phyloP scores from a whole-genome alignment of 2,113 vertebrate species.

The Clarias gariepinus region DNA sequence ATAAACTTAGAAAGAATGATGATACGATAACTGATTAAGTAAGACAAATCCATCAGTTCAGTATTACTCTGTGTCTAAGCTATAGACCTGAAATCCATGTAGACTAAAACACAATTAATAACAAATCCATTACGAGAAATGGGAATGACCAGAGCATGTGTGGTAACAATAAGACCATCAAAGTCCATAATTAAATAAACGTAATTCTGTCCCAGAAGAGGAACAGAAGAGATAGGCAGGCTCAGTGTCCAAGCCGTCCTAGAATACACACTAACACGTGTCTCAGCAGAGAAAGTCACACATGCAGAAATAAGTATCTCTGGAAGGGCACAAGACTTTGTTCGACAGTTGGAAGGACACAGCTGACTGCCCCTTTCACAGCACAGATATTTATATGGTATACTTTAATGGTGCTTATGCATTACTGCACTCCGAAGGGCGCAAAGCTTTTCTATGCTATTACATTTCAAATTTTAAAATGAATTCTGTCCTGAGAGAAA shows the following conservation, averaged over 20 bases:
- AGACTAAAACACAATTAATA: slow-evolving; percentile 29
- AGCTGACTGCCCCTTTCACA: slow-evolving; percentile 7
- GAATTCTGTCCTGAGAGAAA: neutral
- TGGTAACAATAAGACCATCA: neutral
- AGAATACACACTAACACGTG: slow-evolving; percentile 16
- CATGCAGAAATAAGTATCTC: slow-evolving; percentile 30
- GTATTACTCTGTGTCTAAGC: neutral
- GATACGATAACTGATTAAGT: neutral
- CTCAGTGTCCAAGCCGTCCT: neutral
- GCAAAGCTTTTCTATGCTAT: neutral
- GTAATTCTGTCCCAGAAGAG: neutral
- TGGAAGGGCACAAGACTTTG: neutral
- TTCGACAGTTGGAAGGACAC: slow-evolving; percentile 20
- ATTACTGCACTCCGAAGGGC: neutral
- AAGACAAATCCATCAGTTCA: slow-evolving; percentile 1
- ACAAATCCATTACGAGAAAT: slow-evolving; percentile 18
- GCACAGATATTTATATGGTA: slow-evolving; percentile 5
- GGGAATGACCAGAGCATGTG: neutral
- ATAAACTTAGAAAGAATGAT: slow-evolving; percentile 19
- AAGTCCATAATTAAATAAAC: neutral
- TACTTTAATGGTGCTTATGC: neutral
- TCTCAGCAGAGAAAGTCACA: slow-evolving; percentile 32
- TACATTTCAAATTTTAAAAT: neutral
- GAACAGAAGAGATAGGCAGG: neutral
- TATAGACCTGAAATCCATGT: neutral